Base-by-base conservation (phyloP, 2,113 vertebrate species). In the Hemicordylus capensis region DNA sequence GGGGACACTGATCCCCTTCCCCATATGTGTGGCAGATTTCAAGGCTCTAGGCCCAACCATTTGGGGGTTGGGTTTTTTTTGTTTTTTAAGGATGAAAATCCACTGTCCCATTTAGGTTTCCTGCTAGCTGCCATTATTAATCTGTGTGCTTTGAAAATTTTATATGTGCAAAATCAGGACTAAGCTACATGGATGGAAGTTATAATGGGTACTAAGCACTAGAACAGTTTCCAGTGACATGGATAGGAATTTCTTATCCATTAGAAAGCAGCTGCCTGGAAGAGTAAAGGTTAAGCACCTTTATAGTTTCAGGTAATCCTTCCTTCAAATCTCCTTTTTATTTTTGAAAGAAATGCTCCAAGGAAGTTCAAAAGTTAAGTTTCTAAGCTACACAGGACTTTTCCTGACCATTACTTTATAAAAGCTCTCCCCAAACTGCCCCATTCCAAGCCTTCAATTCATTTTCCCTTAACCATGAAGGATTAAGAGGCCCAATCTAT, bases 401-500 rank as follows among this genome's bases (percentile, higher is more conserved):
- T 90, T 91, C 4, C 4, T 4, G 74, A 39, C 54, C 39, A 77
- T 11, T 46, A 3, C 3, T 87, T 39, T 80, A 48, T 37, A 51
- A 34, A 72, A 64, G 81, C 76, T 84, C 26, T 72, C 81, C 51
- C 4, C 51, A n/a, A n/a, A n/a, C n/a, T n/a, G n/a, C 17, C 89
- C 76, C 81, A 24, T n/a, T 42, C 0, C 44, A 3, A 76, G 77
- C 24, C 24, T 81, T 90, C 83, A 5, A 87, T 89, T 78, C 6
- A 37, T 93, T 89, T 39, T 1, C 5, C 5, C 48, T 11, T 85
- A 81, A 84, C 1, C n/a, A 88, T 46, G 83, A 78, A 87, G 14
- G 28, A 85, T 89, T 83, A 84, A 82, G 48, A 15, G 12, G 69
- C 72, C 20, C 1, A 82, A 79, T 89, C 85, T 81, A 89, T 0